phyloP scores from a whole-genome alignment of 1,140 invertebrate species.

The Apolygus lucorum region DNA sequence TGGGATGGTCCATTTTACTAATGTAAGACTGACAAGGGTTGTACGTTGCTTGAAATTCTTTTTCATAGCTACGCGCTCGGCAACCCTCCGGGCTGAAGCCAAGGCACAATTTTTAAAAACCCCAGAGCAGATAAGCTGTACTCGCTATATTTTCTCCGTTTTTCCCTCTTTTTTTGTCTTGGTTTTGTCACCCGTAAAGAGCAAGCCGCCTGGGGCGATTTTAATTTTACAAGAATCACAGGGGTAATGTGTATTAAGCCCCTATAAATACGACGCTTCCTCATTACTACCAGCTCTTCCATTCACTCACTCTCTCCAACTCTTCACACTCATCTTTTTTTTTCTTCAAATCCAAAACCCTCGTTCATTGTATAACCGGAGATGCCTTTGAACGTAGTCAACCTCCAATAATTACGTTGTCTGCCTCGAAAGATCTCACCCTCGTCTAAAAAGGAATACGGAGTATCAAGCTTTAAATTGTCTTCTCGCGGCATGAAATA shows the following conservation, averaged over 20 bases:
- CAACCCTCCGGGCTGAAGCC: slow-evolving; percentile 11
- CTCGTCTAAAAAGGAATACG: no score
- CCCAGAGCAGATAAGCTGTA: slow-evolving; percentile 23
- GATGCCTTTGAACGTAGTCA: no score
- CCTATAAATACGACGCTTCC: slow-evolving; percentile 20
- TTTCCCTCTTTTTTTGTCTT: slow-evolving; percentile 18
- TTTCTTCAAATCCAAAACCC: no score
- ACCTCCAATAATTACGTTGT: no score
- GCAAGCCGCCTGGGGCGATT: slow-evolving; percentile 13
- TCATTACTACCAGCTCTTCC: no score
- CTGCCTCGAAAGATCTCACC: no score
- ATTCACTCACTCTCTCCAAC: no score
- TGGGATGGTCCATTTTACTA: slow-evolving; percentile 21
- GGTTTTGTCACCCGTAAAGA: slow-evolving; percentile 23
- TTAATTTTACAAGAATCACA: slow-evolving; percentile 23
- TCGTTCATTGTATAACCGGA: no score
- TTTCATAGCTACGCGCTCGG: slow-evolving; percentile 11
- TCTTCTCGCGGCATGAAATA: no score
- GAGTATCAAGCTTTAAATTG: no score
- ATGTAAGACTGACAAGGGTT: slow-evolving; percentile 23
- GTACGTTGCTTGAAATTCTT: slow-evolving; percentile 18
- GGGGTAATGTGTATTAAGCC: slow-evolving; percentile 22
- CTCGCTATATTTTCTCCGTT: neutral
- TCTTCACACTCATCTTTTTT: no score
- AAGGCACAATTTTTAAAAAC: slow-evolving; percentile 18